These are phyloP conservation scores for Muscina levida DNA, from an alignment of 2,888 invertebrate species.

Conservation along the genomic window DNA sequence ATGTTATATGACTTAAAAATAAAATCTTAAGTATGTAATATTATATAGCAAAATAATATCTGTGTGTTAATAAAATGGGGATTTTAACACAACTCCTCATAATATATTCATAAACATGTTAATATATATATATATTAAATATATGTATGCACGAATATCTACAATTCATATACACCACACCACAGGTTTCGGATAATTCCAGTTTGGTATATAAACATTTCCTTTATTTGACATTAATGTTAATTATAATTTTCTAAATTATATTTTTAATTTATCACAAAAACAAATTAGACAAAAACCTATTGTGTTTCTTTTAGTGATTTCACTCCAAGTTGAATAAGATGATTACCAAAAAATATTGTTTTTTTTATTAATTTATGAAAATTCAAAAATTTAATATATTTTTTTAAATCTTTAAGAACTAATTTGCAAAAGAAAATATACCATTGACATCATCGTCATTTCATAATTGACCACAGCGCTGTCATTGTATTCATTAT, in stretches of 20 bases:
- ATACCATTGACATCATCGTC: conserved; percentile 18
- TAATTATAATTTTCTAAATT: conserved; percentile 14
- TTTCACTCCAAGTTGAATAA: conserved; percentile 66
- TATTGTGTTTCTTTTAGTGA: conserved; percentile 38
- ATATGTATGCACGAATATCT: too few relatives aligned
- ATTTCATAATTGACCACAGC: background rate
- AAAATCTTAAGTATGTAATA: too few relatives aligned
- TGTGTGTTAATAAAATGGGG: too few relatives aligned
- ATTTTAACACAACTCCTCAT: too few relatives aligned
- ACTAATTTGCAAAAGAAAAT: background rate
- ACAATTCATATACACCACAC: too few relatives aligned
- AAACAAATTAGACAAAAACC: conserved; percentile 11
- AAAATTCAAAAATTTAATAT: too few relatives aligned
- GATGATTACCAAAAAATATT: too few relatives aligned
- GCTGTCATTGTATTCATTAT: conserved; percentile 5
- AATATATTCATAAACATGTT: too few relatives aligned
- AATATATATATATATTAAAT: too few relatives aligned
- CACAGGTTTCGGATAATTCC: too few relatives aligned
- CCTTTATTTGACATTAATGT: background rate
- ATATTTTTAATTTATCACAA: background rate
- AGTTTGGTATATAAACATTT: conserved; percentile 12
- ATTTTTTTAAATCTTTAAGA: conserved; percentile 21
- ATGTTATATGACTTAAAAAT: too few relatives aligned
- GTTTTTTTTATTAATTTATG: conserved; percentile 27
- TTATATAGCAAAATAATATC: too few relatives aligned